Evolutionary conservation across 2,113 vertebrate species (phyloP), one percentile per base, ranked within the genome.

Genomic region (Perca schrenkii): DNA sequence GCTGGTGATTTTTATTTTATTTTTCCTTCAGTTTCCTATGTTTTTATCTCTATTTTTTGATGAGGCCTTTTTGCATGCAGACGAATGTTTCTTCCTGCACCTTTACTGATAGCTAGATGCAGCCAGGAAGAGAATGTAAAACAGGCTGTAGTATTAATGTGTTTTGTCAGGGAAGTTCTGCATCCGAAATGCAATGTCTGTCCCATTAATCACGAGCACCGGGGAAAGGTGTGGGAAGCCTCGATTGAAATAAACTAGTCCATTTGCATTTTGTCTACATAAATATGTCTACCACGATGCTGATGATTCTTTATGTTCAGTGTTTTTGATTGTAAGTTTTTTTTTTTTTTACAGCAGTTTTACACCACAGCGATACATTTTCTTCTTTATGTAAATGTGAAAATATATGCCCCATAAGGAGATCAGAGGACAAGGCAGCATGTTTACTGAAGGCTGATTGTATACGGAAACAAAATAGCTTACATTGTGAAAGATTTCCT

Each of bases 81-180:
- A 70, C 70, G 64, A 86, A 90, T 68, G 82, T 66, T 81, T 83
- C 71, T 28, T 4, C 71, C 84, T 81, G 83, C 81, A 65, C 61
- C 74, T 85, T 15, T 57, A 52, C 80, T 67, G 87, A 90, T 77
- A 86, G 88, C 76, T 36, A 1, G 43, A 71, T 74, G 75, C 54
- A 74, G 78, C 78, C 52, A 19, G 78, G 74, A 71, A 80, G 75
- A 82, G 87, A 91, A 91, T 88, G 81, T 80, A 82, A 93, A 94
- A 85, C 83, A 90, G 87, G 79, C 43, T 36, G 64, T 12, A 65
- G 61, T 76, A 80, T 86, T 83, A 82, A 92, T 80, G 85, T 56
- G 81, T 69, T 88, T 79, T 74, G 61, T 88, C 76, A 52, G 74
- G 47, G 57, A 81, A 87, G 61, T 80, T 89, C 80, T 86, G 77